These are phyloP conservation scores for Drosophila bocqueti DNA, from an alignment of 1,140 invertebrate species.

Conservation along the genomic window DNA sequence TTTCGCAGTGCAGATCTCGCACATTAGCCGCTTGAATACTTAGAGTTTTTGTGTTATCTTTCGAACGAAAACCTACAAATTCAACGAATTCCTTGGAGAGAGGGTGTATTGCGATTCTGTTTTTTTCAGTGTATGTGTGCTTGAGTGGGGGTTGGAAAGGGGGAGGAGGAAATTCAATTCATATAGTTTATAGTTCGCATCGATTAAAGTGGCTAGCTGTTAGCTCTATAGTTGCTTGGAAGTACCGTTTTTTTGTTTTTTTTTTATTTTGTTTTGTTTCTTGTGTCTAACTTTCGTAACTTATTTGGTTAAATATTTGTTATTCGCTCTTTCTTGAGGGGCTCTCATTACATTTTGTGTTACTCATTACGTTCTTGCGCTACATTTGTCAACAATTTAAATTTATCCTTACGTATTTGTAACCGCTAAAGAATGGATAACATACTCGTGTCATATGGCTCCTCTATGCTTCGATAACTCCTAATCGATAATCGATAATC, in stretches of 20 bases:
- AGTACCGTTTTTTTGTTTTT: constrained; percentile 60
- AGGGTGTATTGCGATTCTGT: background rate
- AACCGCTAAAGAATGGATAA: constrained; percentile 75
- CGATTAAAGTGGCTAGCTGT: constrained; percentile 57
- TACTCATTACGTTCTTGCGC: constrained; percentile 54
- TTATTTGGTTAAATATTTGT: constrained; percentile 57
- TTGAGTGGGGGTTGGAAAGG: constrained; percentile 1
- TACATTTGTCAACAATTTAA: constrained; percentile 79
- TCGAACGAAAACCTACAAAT: constrained; percentile 21
- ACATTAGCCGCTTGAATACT: constrained; percentile 21
- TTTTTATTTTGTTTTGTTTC: no score
- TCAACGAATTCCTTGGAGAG: constrained; percentile 27
- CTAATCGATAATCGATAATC: constrained; percentile 14
- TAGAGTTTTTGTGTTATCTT: constrained; percentile 2
- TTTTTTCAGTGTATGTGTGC: background rate
- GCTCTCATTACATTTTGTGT: constrained; percentile 36
- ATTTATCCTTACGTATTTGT: constrained; percentile 75
- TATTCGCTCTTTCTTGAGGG: constrained; percentile 19
- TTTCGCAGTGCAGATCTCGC: constrained; percentile 22
- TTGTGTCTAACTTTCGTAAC: constrained; percentile 74
- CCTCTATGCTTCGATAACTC: constrained; percentile 30
- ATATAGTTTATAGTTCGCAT: constrained; percentile 39
- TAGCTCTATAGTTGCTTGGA: constrained; percentile 82
- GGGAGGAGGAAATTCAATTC: constrained; percentile 20
- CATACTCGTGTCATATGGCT: constrained; percentile 46